Evolutionary conservation across 2,797 vertebrate genomes (phyloP), one percentile per base, ranked within the genome.

Genomic region (Tapera naevia): DNA sequence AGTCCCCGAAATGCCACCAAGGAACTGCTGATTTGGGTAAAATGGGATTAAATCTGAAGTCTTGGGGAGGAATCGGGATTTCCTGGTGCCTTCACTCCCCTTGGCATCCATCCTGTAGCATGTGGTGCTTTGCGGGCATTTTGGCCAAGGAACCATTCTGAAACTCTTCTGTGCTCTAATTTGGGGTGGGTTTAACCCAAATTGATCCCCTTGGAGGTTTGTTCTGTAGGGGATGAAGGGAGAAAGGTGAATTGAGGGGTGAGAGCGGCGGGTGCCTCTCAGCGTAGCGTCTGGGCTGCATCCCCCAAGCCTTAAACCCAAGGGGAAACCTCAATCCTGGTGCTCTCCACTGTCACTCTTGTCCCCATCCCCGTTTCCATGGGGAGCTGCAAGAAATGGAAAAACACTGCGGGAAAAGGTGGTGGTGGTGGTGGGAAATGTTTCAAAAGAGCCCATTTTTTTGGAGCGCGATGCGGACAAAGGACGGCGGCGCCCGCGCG

Each of bases 261-360:
- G 22, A 21, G 62, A 50, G 82, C 2, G 1, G 17, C 9, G 1
- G 28, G 17, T 1, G 12, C 30, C 89, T 57, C 30, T 86, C 89
- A 19, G 64, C 8, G 3, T 10, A 48, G 75, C 1, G 0, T 45
- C 81, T 10, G 50, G 50, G 51, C 51, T 17, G 51, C 28, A 10
- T 30, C 51, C 46, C 23, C 43, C 45, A 24, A 56, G 1, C 28
- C 48, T 21, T 37, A 28, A 54, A 43, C 2, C 32, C 32, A 6
- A 17, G 37, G n/a, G 4, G 27, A 25, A 37, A 16, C 28, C 54
- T 18, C 9, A 0, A 5, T 15, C 19, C 2, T 1, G 0, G 4
- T 2, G 5, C 21, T 16, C 35, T 2, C 2, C 24, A 2, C 2
- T 14, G 10, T 41, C 14, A 10, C 14, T 41, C 39, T n/a, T n/a